phyloP scores from a whole-genome alignment of 2,797 vertebrate genomes.

The Neostethus bicornis region DNA sequence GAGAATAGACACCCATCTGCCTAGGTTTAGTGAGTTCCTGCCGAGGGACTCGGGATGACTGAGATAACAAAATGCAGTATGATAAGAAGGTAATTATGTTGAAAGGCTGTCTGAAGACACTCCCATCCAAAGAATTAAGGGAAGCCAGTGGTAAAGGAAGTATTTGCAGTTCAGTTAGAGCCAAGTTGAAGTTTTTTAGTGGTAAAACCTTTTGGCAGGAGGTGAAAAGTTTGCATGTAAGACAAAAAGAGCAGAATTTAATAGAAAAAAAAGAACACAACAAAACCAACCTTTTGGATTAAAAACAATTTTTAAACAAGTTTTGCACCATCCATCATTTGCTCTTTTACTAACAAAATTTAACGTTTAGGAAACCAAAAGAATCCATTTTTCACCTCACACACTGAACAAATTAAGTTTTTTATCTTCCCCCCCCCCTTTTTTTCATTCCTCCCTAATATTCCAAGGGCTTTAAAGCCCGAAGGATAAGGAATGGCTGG shows the following conservation, averaged over 20 bases:
- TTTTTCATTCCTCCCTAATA: background rate
- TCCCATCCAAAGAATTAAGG: conserved; percentile 25
- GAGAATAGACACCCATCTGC: conserved; percentile 45
- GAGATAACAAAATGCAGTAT: conserved; percentile 41
- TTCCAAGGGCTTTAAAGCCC: background rate
- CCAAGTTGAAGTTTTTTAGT: background rate
- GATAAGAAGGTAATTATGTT: conserved; percentile 47
- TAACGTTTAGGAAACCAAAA: background rate
- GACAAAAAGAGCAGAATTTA: too few relatives aligned
- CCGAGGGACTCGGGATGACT: conserved; percentile 21
- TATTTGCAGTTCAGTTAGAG: background rate
- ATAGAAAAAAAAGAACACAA: too few relatives aligned
- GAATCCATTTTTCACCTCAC: background rate
- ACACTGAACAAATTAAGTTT: background rate
- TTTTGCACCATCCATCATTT: background rate
- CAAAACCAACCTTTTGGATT: too few relatives aligned
- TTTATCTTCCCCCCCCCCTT: background rate
- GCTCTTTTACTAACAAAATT: background rate
- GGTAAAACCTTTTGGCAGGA: background rate
- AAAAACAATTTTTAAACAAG: too few relatives aligned
- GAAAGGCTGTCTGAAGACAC: conserved; percentile 23
- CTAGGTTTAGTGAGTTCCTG: conserved; percentile 40
- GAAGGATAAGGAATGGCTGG: too few relatives aligned
- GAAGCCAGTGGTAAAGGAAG: background rate
- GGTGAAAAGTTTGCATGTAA: background rate